Evolutionary conservation across 2,888 invertebrate species (phyloP).

Genomic region (Drosophila algonquin): DNA sequence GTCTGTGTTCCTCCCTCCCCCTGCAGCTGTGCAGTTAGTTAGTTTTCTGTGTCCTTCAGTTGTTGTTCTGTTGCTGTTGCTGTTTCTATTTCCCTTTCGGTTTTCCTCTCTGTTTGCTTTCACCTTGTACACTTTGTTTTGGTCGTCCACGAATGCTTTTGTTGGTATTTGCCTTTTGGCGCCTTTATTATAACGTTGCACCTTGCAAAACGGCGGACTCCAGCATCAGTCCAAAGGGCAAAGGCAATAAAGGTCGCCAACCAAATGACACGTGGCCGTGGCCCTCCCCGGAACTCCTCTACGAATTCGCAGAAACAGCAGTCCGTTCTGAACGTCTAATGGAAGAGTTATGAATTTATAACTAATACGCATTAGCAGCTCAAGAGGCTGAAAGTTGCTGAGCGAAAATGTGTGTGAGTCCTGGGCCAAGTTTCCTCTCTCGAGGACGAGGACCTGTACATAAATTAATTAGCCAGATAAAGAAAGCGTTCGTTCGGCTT

Average conservation of each 20-base stretch:
- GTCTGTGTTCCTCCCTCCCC: neutral
- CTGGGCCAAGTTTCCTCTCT: neutral
- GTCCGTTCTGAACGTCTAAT: slow-evolving; percentile 41
- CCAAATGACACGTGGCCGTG: slow-evolving; percentile 35
- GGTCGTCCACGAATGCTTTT: slow-evolving; percentile 47
- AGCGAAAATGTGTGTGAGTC: neutral
- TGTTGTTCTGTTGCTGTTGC: slow-evolving; percentile 17
- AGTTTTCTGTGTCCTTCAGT: slow-evolving; percentile 63
- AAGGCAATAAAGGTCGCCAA: slow-evolving; percentile 35
- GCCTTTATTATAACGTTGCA: slow-evolving; percentile 74
- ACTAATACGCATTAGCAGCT: slow-evolving; percentile 59
- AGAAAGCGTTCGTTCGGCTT: slow-evolving; percentile 33
- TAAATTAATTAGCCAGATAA: slow-evolving; percentile 73
- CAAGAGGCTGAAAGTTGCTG: slow-evolving; percentile 6
- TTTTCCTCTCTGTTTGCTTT: slow-evolving; percentile 33
- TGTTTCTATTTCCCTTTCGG: slow-evolving; percentile 27
- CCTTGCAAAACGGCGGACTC: slow-evolving; percentile 44
- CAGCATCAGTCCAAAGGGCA: slow-evolving; percentile 6
- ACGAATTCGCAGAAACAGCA: slow-evolving; percentile 4
- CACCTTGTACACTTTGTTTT: slow-evolving; percentile 46
- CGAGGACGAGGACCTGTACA: slow-evolving; percentile 39
- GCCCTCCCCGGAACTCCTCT: neutral
- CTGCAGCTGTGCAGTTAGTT: slow-evolving; percentile 66
- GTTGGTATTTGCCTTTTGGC: slow-evolving; percentile 74
- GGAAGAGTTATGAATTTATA: slow-evolving; percentile 71